Conservation (phyloP, 2,113 vertebrate species). For the Callaeas wilsoni region DNA sequence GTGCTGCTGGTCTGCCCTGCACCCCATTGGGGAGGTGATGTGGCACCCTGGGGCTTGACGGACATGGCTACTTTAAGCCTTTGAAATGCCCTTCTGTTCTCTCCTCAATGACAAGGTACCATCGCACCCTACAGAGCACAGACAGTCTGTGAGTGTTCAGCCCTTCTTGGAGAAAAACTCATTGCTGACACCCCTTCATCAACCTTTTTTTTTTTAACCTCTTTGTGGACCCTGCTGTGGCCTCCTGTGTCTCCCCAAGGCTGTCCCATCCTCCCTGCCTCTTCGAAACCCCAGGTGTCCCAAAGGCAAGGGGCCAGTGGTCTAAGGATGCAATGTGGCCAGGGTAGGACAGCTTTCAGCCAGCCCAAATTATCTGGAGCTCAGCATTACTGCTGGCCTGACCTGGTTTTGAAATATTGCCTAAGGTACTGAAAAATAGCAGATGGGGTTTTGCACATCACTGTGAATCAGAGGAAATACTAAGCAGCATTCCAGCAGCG, state of each 20-base stretch:
- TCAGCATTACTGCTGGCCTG: neutral
- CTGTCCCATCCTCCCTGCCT: neutral
- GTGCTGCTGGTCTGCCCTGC: neutral
- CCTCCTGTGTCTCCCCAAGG: neutral
- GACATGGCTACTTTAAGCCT: neutral
- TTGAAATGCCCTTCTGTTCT: neutral
- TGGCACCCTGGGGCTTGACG: neutral
- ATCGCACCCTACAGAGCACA: rapidly evolving
- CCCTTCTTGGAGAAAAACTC: neutral
- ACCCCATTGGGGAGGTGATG: neutral
- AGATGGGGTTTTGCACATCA: neutral
- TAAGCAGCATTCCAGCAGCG: neutral
- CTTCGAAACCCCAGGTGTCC: neutral
- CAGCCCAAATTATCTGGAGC: neutral
- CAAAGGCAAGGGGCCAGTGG: neutral
- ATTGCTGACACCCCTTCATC: neutral
- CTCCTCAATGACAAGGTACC: neutral
- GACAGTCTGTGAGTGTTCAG: neutral
- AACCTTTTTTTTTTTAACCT: neutral
- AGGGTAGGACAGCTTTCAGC: neutral
- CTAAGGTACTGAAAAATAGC: neutral
- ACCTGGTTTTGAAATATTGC: neutral
- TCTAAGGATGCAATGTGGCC: neutral
- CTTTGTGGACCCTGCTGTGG: neutral
- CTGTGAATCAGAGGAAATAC: neutral